Conservation (phyloP, 2,113 vertebrate genomes). For the Probosciger aterrimus region DNA sequence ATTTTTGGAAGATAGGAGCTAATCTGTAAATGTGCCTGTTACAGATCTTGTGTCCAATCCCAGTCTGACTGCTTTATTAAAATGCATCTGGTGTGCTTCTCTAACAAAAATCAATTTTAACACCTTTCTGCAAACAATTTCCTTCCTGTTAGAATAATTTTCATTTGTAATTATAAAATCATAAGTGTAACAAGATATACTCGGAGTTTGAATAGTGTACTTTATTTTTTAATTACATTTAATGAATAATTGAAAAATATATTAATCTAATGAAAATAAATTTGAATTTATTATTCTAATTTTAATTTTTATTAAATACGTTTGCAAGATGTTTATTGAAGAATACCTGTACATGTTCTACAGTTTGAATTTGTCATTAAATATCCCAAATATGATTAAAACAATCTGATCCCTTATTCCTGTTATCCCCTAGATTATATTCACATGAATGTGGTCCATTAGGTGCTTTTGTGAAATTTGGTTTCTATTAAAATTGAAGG, state of each 20-base stretch:
- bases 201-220: background rate
- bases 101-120: conserved; percentile 44
- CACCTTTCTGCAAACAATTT: conserved; percentile 50
- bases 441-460: background rate
- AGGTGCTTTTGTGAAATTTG: background rate
- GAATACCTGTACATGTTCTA: background rate
- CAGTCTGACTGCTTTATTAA: conserved; percentile 45
- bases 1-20: conserved; percentile 27
- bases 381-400: background rate
- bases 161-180: conserved; percentile 59
- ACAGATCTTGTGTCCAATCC: background rate
- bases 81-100: conserved; percentile 20
- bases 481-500: background rate
- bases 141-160: conserved; percentile 32
- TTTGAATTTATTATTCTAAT: conserved; percentile 17
- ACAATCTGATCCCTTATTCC: background rate
- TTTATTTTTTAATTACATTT: conserved; percentile 31
- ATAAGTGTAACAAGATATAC: conserved; percentile 1
- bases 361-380: background rate
- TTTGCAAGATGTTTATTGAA: background rate
- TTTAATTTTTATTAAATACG: conserved; percentile 17
- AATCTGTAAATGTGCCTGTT: conserved; percentile 29
- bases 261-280: conserved; percentile 40
- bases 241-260: conserved; percentile 54
- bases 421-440: background rate